phyloP scores from a whole-genome alignment of 2,797 vertebrate genomes.

The Diglossa cyanea region DNA sequence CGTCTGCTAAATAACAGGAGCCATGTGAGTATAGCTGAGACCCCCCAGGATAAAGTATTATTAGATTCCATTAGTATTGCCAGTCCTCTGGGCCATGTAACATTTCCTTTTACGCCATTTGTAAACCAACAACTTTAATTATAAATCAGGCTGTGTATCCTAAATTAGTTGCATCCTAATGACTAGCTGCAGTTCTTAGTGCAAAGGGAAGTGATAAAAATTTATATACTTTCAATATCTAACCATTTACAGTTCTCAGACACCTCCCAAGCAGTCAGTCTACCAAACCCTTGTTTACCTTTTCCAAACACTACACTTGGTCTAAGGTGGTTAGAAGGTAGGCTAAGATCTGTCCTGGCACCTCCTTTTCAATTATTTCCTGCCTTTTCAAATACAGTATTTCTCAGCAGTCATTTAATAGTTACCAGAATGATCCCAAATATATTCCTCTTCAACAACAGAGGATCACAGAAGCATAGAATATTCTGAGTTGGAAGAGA shows the following conservation, averaged over 20 bases:
- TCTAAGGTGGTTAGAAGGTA: background rate
- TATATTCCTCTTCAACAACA: background rate
- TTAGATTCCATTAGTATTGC: background rate
- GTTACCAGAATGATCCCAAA: background rate
- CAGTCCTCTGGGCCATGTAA: conserved; percentile 12
- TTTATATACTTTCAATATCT: background rate
- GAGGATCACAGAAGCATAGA: background rate
- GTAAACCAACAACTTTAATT: conserved; percentile 47
- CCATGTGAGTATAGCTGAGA: background rate
- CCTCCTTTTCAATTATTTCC: background rate
- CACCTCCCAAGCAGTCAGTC: background rate
- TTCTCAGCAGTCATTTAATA: background rate
- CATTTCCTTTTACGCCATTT: background rate
- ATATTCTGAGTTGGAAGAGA: background rate
- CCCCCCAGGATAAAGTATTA: background rate
- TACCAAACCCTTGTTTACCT: background rate
- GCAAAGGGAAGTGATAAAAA: background rate
- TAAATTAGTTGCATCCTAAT: conserved; percentile 24
- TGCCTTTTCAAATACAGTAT: background rate
- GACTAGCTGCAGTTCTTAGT: background rate
- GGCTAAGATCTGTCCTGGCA: background rate
- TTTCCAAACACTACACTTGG: background rate
- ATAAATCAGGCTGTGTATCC: conserved; percentile 1
- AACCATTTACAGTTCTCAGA: background rate
- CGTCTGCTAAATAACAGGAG: conserved; percentile 1